Evolutionary conservation across 1,140 invertebrate genomes (phyloP).

Genomic region (Dysdera silvatica): DNA sequence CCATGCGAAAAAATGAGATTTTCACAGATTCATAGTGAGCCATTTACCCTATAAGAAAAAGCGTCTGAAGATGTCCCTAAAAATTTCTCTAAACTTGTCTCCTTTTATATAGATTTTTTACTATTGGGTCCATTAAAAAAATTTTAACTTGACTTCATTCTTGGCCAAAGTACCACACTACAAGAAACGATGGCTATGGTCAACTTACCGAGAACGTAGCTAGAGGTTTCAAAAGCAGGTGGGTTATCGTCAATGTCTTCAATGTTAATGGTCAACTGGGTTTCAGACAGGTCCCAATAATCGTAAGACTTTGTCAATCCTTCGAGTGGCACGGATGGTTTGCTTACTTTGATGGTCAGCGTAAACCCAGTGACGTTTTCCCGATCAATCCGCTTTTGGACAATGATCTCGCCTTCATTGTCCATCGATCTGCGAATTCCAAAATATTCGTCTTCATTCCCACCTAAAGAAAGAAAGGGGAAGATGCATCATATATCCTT

Average conservation of each 20-base stretch:
- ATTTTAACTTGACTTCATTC: too few relatives aligned
- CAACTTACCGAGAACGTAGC: slow-evolving; percentile 55
- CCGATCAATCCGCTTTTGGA: slow-evolving; percentile 56
- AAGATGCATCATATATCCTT: too few relatives aligned
- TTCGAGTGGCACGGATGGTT: slow-evolving; percentile 45
- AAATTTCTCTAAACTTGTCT: background rate
- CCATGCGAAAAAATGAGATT: too few relatives aligned
- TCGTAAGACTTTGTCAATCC: slow-evolving; percentile 53
- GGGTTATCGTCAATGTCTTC: slow-evolving; percentile 66
- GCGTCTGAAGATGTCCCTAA: too few relatives aligned
- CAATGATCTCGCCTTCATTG: slow-evolving; percentile 56
- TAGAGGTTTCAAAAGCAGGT: slow-evolving; percentile 56
- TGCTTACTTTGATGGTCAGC: slow-evolving; percentile 63
- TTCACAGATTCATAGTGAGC: too few relatives aligned
- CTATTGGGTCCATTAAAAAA: too few relatives aligned
- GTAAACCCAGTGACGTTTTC: slow-evolving; percentile 54
- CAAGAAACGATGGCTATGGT: too few relatives aligned
- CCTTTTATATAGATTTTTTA: background rate
- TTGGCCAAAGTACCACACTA: too few relatives aligned
- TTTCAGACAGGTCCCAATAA: slow-evolving; percentile 59
- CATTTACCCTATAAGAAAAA: too few relatives aligned
- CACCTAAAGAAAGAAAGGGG: slow-evolving; percentile 45
- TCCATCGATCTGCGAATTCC: slow-evolving; percentile 54
- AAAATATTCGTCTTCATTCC: slow-evolving; percentile 61
- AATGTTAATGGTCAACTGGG: slow-evolving; percentile 57